These are phyloP conservation scores for Ciona savignyi DNA, from an alignment of 23 tunicate species.

Conservation along the genomic window DNA sequence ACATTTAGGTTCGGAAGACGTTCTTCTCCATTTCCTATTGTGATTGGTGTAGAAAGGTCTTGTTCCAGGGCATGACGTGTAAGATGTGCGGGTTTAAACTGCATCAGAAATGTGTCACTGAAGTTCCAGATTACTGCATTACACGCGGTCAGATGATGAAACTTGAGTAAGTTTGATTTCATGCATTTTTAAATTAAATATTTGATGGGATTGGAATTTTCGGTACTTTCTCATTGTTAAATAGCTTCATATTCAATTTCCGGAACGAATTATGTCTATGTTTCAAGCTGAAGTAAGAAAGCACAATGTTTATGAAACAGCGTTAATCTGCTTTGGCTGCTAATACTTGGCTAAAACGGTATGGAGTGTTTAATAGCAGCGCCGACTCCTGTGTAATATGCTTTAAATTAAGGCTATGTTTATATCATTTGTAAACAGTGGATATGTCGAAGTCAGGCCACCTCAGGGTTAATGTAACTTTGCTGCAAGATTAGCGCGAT, in stretches of 20 bases:
- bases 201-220: too few species aligned
- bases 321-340: background rate
- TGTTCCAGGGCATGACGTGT: slow-evolving; percentile 74
- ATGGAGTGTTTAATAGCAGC: background rate
- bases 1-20: slow-evolving; percentile 67
- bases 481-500: background rate
- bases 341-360: background rate
- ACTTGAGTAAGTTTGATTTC: slow-evolving; percentile 53
- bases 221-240: too few species aligned
- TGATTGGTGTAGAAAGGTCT: slow-evolving; percentile 53
- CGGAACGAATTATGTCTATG: background rate
- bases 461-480: background rate
- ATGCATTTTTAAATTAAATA: too few species aligned
- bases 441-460: background rate
- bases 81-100: slow-evolving; percentile 82
- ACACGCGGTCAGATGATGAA: slow-evolving; percentile 70
- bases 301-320: background rate
- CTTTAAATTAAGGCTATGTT: background rate
- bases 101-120: slow-evolving; percentile 61
- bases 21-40: slow-evolving; percentile 60
- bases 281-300: background rate
- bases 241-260: background rate
- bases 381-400: background rate
- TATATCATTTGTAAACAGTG: background rate
- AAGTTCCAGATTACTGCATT: slow-evolving; percentile 81